phyloP scores from a whole-genome alignment of 2,888 invertebrate species.

The Macrosoma leucophasiata region DNA sequence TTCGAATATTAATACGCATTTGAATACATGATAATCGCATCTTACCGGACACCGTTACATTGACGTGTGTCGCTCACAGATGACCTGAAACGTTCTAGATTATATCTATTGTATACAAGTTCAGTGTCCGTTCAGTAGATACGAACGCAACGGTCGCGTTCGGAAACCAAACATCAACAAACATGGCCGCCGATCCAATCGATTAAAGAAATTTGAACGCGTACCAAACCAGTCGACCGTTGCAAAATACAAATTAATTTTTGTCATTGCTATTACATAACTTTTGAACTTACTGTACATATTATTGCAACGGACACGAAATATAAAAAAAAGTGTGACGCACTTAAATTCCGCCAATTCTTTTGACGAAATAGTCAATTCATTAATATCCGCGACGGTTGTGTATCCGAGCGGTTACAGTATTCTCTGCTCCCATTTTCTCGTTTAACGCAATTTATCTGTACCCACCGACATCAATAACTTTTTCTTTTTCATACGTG shows the following conservation, averaged over 20 bases:
- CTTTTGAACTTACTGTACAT: too few relatives aligned
- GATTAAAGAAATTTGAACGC: conserved; percentile 53
- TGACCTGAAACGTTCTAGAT: conserved; percentile 19
- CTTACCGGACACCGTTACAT: conserved; percentile 22
- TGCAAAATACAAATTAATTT: conserved; percentile 21
- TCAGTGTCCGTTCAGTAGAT: conserved; percentile 37
- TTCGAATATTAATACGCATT: conserved; percentile 6
- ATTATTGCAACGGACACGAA: too few relatives aligned
- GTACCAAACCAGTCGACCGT: conserved; percentile 25
- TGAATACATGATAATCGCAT: conserved; percentile 15
- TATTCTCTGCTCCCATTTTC: conserved; percentile 43
- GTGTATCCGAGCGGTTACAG: conserved; percentile 20
- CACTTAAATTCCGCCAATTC: too few relatives aligned
- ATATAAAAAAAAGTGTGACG: too few relatives aligned
- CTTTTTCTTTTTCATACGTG: conserved; percentile 65
- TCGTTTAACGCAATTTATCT: conserved; percentile 67
- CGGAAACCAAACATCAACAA: conserved; percentile 57
- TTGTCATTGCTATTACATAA: too few relatives aligned
- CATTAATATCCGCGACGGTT: conserved; percentile 17
- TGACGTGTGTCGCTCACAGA: conserved; percentile 20
- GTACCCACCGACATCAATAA: conserved; percentile 64
- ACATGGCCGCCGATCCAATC: conserved; percentile 52
- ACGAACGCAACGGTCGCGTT: conserved; percentile 31
- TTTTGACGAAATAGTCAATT: conserved; percentile 16
- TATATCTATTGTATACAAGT: conserved; percentile 33